phyloP scores from a whole-genome alignment of 35 echinoderm and acorn worm species.

The Amphiura filiformis region DNA sequence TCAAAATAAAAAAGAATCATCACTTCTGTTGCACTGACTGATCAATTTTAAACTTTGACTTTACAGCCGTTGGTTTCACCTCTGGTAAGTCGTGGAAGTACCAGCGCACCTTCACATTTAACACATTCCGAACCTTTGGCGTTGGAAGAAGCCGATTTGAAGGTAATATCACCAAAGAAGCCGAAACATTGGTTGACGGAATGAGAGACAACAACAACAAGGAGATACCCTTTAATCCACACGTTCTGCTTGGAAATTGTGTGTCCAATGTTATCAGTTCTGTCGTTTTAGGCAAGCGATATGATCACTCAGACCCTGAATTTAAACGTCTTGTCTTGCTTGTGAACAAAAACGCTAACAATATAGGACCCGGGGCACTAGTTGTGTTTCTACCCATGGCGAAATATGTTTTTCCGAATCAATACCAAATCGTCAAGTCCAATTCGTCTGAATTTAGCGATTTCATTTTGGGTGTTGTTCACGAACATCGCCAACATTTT shows the following conservation, averaged over 20 bases:
- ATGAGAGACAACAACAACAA: neutral
- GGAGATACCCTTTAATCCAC: constrained; percentile 31
- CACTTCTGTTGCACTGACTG: too few relatives aligned
- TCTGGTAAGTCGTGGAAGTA: too few relatives aligned
- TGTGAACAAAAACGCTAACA: neutral
- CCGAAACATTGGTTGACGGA: too few relatives aligned
- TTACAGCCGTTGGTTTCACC: too few relatives aligned
- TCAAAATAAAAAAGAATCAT: too few relatives aligned
- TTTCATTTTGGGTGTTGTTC: neutral
- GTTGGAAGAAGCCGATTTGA: too few relatives aligned
- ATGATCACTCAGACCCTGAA: constrained; percentile 32
- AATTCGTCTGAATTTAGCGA: neutral
- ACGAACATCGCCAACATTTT: neutral
- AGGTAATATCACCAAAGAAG: too few relatives aligned
- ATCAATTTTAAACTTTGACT: too few relatives aligned
- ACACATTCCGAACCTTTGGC: too few relatives aligned
- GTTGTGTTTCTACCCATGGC: too few relatives aligned
- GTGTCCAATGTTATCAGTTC: constrained; percentile 52
- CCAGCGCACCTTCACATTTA: too few relatives aligned
- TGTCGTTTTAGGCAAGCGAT: constrained; percentile 30
- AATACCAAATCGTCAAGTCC: neutral
- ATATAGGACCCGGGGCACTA: neutral
- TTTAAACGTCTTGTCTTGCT: constrained; percentile 17
- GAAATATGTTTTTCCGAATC: too few relatives aligned
- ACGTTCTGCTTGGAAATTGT: constrained; percentile 6